Conservation (phyloP, 2,797 vertebrate species). For the Synaphobranchus kaupii region DNA sequence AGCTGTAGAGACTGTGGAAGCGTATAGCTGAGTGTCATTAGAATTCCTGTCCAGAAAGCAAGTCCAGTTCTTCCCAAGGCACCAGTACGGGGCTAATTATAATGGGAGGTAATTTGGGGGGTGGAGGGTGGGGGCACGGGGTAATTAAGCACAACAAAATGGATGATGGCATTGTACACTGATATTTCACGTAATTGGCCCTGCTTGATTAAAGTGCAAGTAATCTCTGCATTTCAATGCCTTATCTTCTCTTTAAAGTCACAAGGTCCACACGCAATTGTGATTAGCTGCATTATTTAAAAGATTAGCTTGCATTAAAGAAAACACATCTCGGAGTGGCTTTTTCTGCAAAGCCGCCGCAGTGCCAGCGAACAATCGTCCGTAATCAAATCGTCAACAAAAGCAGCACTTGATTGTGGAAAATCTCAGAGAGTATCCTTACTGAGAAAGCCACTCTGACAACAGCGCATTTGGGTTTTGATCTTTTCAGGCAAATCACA, state of each 20-base stretch:
- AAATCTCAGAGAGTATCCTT: neutral
- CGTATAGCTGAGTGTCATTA: neutral
- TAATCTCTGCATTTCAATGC: neutral
- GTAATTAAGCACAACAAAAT: conserved; percentile 17
- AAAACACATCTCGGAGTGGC: neutral
- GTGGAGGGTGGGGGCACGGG: neutral
- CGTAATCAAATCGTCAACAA: neutral
- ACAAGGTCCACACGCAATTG: neutral
- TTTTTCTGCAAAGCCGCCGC: neutral
- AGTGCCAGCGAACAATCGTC: neutral
- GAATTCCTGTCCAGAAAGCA: neutral
- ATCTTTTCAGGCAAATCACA: neutral
- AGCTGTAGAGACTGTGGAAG: neutral
- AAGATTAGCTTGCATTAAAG: neutral
- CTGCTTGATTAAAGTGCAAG: conserved; percentile 8
- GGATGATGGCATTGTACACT: conserved; percentile 5
- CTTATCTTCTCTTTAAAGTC: neutral
- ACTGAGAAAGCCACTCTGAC: neutral
- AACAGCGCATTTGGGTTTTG: neutral
- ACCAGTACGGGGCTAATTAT: neutral
- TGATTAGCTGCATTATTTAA: neutral
- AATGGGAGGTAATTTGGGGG: neutral
- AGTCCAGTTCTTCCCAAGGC: neutral
- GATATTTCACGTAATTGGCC: conserved; percentile 8
- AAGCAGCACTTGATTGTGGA: neutral